Conservation (phyloP, 2,113 vertebrate species). For the Thinocorus orbignyianus region DNA sequence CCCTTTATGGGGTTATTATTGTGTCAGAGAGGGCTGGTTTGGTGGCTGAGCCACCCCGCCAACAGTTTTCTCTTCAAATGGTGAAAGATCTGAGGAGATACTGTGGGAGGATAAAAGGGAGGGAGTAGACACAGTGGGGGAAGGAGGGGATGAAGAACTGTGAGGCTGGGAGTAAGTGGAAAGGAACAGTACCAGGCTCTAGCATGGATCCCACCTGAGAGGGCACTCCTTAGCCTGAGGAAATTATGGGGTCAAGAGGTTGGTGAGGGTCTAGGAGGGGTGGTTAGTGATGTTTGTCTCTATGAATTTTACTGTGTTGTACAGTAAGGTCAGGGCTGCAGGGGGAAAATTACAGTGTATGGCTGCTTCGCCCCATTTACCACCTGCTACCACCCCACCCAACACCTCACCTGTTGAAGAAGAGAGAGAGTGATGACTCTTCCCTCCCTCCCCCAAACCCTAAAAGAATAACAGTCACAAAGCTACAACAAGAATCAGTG, state of each 20-base stretch:
- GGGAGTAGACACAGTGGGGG: background rate
- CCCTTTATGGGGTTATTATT: background rate
- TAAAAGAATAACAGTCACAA: background rate
- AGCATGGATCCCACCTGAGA: too few species aligned
- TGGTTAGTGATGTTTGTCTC: too few species aligned
- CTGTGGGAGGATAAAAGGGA: background rate
- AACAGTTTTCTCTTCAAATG: background rate
- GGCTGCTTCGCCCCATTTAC: background rate
- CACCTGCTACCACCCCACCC: too few species aligned
- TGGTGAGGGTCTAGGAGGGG: background rate
- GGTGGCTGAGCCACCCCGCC: background rate
- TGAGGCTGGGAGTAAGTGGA: background rate
- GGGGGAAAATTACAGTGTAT: fast-evolving
- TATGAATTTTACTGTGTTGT: background rate
- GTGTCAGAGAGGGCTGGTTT: fast-evolving
- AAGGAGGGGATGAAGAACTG: background rate
- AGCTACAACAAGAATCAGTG: background rate
- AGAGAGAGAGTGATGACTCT: fast-evolving
- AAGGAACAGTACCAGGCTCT: background rate
- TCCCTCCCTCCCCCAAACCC: background rate
- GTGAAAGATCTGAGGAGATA: background rate
- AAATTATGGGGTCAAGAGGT: background rate
- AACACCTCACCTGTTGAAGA: fast-evolving
- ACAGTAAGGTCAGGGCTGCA: background rate
- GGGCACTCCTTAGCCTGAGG: too few species aligned